A percentile compares a stretch with the other conserved stretches of the same genome.
Evolutionary conservation across 1,140 invertebrate genomes (phyloP).

Genomic region (Pseudachorutes palmiensis): DNA sequence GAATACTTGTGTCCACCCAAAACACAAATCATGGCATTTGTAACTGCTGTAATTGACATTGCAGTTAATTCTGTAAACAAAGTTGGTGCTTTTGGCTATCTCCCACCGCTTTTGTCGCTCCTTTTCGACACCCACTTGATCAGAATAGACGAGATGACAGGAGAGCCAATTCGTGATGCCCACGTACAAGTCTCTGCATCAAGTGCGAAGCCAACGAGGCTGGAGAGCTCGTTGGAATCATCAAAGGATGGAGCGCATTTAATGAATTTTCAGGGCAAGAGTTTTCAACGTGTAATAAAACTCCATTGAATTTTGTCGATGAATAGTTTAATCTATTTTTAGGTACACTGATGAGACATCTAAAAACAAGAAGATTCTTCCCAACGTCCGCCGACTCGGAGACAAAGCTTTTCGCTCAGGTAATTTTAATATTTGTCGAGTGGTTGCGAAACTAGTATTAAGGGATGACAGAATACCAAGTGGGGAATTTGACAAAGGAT

Average conservation of each 20-base stretch:
- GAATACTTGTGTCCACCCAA: constrained; percentile 83
- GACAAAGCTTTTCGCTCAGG: constrained; percentile 87
- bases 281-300: constrained; percentile 63
- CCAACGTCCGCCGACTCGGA: constrained; percentile 77
- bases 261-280: constrained; percentile 74
- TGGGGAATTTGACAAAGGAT: background rate
- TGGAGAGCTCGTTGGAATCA: constrained; percentile 95
- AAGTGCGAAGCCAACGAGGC: constrained; percentile 58
- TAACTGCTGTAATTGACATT: constrained; percentile 45
- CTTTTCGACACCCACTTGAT: constrained; percentile 83
- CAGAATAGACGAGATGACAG: constrained; percentile 70
- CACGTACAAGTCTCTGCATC: constrained; percentile 67
- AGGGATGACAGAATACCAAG: constrained; percentile 32
- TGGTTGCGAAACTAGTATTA: background rate
- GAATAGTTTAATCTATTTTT: constrained; percentile 3
- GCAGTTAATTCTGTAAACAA: constrained; percentile 84
- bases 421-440: constrained; percentile 38
- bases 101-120: constrained; percentile 70
- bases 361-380: constrained; percentile 84
- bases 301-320: background rate
- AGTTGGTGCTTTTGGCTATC: constrained; percentile 88
- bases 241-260: constrained; percentile 68
- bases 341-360: constrained; percentile 75
- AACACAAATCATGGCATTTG: constrained; percentile 96
- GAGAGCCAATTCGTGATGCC: constrained; percentile 67